Evolutionary conservation across 2,888 invertebrate genomes (phyloP), one percentile per base, ranked within the genome.

Genomic region (Nasonia oneida): DNA sequence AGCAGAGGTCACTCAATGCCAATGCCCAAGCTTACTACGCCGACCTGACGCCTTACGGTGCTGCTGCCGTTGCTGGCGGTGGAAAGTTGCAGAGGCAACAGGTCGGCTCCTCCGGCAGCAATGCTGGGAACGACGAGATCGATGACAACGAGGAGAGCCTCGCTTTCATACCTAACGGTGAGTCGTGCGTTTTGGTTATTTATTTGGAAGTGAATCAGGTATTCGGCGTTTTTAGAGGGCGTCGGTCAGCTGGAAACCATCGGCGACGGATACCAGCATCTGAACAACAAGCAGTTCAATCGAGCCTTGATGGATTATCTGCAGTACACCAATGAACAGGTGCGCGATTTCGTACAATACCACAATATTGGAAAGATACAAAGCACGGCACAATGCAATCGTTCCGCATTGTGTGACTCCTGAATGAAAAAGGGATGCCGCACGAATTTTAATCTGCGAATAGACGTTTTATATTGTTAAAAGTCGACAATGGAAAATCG

Each of bases 201-300:
- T 18, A 29, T 47, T 47, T 10, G 12, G 12, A 47, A 12, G 8
- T 23, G 1, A 8, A n/a, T 6, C n/a, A 15, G 5, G 18, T n/a
- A 5, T 53, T 50, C 23, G 57, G 6, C 8, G 29, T 18, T 70
- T 3, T 50, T 86, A 90, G 50, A 88, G 12, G 84, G 61, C 8
- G 64, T 74, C 12, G 94, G 94, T 8, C 94, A 94, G 78, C 90
- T 93, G 18, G 94, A 94, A 88, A 93, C 93, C 47, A 93, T 94
- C 23, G 94, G 93, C 0, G 93, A 93, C 78, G 93, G 92, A 18
- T 93, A 91, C 82, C 94, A 93, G 82, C 93, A 93, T 61, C 87
- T 92, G 10, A 91, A 91, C 77, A 90, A 90, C 75, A 91, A 91
- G 76, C 83, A 90, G 37, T 86, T 92, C 42, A 90, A 90, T 67